Evolutionary conservation across 2,797 vertebrate genomes (phyloP).

Genomic region (Amblyraja radiata): DNA sequence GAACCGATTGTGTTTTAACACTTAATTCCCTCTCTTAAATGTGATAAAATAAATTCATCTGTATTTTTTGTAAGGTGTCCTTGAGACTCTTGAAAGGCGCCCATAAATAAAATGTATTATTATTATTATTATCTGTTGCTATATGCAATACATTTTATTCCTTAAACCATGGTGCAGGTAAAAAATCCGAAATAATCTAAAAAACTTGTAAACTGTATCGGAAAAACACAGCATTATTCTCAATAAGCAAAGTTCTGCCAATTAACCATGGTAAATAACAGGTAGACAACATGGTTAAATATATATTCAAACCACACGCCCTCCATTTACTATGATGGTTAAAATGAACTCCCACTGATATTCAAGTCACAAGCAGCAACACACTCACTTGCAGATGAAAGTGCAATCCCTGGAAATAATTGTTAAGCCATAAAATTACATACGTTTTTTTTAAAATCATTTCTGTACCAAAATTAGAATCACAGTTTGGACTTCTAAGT

Average conservation of each 20-base stretch:
- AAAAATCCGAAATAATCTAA: neutral
- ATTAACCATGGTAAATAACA: slow-evolving; percentile 4
- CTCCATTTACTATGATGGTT: neutral
- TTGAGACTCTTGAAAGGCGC: no score
- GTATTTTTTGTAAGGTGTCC: no score
- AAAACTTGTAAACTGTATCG: neutral
- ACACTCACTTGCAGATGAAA: neutral
- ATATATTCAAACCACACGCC: neutral
- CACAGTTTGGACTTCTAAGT: no score
- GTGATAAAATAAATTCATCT: neutral
- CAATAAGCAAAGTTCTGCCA: slow-evolving; percentile 3
- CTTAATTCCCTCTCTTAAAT: neutral
- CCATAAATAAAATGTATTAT: no score
- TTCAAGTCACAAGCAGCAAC: neutral
- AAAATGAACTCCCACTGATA: neutral
- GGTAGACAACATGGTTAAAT: neutral
- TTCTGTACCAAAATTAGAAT: neutral
- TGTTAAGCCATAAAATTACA: neutral
- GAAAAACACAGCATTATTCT: neutral
- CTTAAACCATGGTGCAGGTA: neutral
- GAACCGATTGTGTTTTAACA: neutral
- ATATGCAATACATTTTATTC: neutral
- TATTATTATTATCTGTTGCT: no score
- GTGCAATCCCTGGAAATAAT: slow-evolving; percentile 24
- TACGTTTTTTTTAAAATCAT: neutral